Base-by-base conservation (phyloP, 2,113 vertebrate genomes). In the Oncorhynchus tshawytscha region DNA sequence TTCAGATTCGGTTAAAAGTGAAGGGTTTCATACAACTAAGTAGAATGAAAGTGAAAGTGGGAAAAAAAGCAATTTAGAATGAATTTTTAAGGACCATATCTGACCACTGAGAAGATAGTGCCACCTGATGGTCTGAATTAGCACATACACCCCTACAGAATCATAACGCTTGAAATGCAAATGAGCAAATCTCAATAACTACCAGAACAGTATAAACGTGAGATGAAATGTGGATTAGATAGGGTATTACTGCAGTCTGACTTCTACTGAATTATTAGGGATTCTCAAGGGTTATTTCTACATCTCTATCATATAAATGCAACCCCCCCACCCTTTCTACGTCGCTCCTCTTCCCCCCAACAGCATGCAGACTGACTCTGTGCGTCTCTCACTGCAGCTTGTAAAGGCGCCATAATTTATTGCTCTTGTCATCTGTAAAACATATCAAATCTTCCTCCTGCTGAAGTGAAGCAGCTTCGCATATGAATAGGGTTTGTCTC, bases 381-480 rank as follows among this genome's bases (percentile, higher is more conserved):
- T n/a, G 39, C 67, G 24, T 70, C 29, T 18, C 27, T 31, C 66
- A n/a, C 68, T 51, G 68, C 68, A 67, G 68, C 76, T 82, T 71
- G 74, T 86, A 82, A 86, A 86, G 72, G 24, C 9, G 51, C 68
- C 2, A 45, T 76, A 72, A 83, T 83, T 83, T 85, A 83, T 67
- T 80, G 60, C 80, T 66, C 69, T 69, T 84, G 85, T 81, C 82
- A 78, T 62, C 82, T 77, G 72, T 79, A 81, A 84, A 82, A 77
- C 74, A 74, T 64, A 79, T 81, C 74, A 82, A 76, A 82, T 84
- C 60, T 78, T 81, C 80, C 76, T 69, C 78, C 76, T 81, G 78
- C 78, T 77, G 76, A 39, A 75, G 67, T 22, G 29, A 57, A 73
- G 67, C 67, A 72, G 64, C 48, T 64, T 9, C 22, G 29, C 74